These are phyloP conservation scores for Porites evermanni DNA, from an alignment of 92 coral and sea anemone species.

Conservation along the genomic window DNA sequence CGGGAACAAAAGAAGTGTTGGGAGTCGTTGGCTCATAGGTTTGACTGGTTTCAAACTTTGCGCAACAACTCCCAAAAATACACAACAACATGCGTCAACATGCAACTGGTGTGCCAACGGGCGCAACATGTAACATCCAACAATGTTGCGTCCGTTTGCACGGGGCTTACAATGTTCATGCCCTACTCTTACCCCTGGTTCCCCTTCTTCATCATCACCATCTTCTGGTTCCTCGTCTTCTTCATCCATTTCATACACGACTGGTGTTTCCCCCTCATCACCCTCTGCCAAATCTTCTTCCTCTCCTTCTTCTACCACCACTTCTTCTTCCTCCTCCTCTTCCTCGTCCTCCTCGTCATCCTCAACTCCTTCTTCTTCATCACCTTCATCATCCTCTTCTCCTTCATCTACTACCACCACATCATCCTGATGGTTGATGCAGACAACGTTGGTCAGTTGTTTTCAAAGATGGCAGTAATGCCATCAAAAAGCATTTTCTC, in stretches of 20 bases:
- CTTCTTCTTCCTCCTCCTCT: slow-evolving; percentile 79
- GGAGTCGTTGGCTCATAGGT: no score
- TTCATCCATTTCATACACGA: slow-evolving; percentile 57
- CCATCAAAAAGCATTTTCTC: no score
- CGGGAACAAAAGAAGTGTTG: no score
- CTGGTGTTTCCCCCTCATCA: slow-evolving; percentile 61
- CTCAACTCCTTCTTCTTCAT: slow-evolving; percentile 59
- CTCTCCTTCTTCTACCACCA: slow-evolving; percentile 73
- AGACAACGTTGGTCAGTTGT: not conserved
- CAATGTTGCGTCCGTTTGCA: no score
- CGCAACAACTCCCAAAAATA: no score
- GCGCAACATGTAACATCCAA: no score
- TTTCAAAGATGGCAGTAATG: no score
- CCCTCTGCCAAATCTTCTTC: slow-evolving; percentile 68
- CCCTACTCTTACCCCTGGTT: slow-evolving; percentile 28
- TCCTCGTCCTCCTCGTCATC: slow-evolving; percentile 70
- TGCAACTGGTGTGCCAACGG: no score
- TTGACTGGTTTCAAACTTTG: no score
- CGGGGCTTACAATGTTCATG: not conserved
- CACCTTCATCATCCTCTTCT: slow-evolving; percentile 65
- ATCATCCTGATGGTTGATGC: slow-evolving; percentile 50
- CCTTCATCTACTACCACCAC: slow-evolving; percentile 69
- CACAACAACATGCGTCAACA: no score
- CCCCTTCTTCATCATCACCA: slow-evolving; percentile 19
- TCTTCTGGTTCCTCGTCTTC: slow-evolving; percentile 61